A percentile compares a stretch with the other conserved stretches of the same genome.
Evolutionary conservation across 2,113 vertebrate genomes (phyloP).

Genomic region (Erythrolamprus reginae): DNA sequence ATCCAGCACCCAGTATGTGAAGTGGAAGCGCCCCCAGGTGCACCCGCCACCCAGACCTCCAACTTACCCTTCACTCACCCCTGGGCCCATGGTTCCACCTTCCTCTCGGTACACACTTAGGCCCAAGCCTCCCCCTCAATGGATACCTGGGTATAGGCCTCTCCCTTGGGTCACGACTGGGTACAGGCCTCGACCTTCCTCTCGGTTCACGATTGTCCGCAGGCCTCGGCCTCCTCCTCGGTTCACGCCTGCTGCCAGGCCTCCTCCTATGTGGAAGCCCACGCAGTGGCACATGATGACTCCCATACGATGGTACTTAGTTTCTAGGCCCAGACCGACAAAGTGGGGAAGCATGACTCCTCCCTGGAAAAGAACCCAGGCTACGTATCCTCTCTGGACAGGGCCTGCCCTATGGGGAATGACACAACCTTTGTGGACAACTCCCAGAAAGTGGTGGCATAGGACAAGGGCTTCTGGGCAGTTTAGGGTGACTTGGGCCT

Average conservation of each 20-base stretch:
- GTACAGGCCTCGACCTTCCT: too few relatives aligned
- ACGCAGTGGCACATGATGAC: fast-evolving
- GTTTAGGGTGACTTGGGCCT: neutral
- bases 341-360: neutral
- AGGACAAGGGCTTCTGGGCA: neutral
- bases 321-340: neutral
- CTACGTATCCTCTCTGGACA: neutral
- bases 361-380: neutral
- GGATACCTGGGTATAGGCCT: neutral
- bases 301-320: neutral
- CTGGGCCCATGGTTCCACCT: neutral
- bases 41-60: neutral
- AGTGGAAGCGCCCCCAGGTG: neutral
- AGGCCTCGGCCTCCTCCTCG: neutral
- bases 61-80: neutral
- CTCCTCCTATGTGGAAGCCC: neutral
- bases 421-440: neutral
- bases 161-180: neutral
- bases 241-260: neutral
- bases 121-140: neutral
- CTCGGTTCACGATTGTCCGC: neutral
- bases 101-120: neutral
- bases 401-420: neutral
- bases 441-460: neutral
- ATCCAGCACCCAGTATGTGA: neutral